Base-by-base conservation (phyloP, 2,113 vertebrate genomes). In the Anser brachyrhynchus region DNA sequence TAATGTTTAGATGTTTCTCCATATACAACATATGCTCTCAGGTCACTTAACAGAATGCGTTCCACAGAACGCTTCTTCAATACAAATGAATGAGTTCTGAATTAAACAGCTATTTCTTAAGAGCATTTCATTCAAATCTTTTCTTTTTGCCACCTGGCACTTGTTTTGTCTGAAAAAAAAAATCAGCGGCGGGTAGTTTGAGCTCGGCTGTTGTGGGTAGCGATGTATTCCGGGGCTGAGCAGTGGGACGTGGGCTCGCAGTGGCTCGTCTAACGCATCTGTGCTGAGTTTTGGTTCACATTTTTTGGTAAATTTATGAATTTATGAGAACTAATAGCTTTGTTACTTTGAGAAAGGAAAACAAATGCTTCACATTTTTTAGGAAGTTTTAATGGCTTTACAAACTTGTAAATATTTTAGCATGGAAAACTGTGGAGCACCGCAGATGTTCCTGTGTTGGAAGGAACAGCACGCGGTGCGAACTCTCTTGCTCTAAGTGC, bases 1-100 rank as follows among this genome's bases (percentile, higher is more conserved):
- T 98, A 98, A 98, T 98, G 98, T 98, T 98, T 98, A 98, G 98
- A 97, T 98, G 97, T 98, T 98, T 98, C 97, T 97, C 96, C 55
- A 20, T 98, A 98, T 98, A 98, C 98, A 98, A 97, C 97, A 98
- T 98, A 98, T 98, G 98, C 97, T 98, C 95, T 96, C 97, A 97
- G 98, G 98, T 98, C 98, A 98, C 98, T 98, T 97, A 98, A 98
- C 97, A 98, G 98, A 98, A 98, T 97, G 97, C 97, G 92, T 97
- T 97, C 95, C 96, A 91, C 96, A 93, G 97, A 98, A 97, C 89
- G 90, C 96, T 98, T 95, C 97, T 97, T 98, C 98, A 98, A 97
- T 98, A 98, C 96, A 98, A 97, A 97, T 97, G 98, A 98, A 98
- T 97, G 97, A 97, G 97, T 97, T 97, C 96, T 96, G 98, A 98